Percentiles rank a stretch among this genome's conserved stretches.
These are phyloP conservation scores for Synanthedon tipuliformis DNA, from an alignment of 2,888 invertebrate genomes.

Conservation along the genomic window DNA sequence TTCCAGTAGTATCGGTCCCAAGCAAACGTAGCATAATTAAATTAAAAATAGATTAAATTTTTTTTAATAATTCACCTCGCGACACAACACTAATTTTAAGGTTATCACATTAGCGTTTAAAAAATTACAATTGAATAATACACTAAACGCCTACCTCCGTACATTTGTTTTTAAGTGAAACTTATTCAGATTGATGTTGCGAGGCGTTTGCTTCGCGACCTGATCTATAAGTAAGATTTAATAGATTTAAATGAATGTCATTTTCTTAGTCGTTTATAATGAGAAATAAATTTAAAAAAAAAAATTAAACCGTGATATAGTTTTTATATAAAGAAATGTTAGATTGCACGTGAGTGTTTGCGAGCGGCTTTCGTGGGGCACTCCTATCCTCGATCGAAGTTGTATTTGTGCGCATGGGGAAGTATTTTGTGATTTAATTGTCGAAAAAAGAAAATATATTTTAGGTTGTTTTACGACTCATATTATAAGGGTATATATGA, in stretches of 20 bases:
- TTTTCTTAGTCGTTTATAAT: conserved; percentile 50
- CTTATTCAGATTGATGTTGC: conserved; percentile 46
- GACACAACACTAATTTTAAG: too few species aligned
- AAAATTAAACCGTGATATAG: conserved; percentile 67
- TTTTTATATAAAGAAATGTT: conserved; percentile 41
- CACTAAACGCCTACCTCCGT: neutral
- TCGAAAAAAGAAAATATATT: conserved; percentile 33
- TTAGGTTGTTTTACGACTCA: conserved; percentile 30
- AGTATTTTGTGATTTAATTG: conserved; percentile 18
- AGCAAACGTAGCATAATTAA: too few species aligned
- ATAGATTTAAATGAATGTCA: conserved; percentile 56
- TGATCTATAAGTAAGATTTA: conserved; percentile 64
- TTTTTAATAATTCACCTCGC: too few species aligned
- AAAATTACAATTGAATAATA: too few species aligned
- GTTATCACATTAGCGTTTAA: too few species aligned
- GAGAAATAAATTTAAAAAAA: conserved; percentile 21
- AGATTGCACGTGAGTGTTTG: conserved; percentile 45
- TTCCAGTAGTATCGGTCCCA: too few species aligned
- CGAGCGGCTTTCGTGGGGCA: conserved; percentile 60
- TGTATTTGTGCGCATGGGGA: conserved; percentile 1
- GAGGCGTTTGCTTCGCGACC: conserved; percentile 43
- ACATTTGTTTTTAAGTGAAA: conserved; percentile 51
- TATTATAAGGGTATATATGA: neutral
- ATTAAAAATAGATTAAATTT: too few species aligned
- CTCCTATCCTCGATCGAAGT: conserved; percentile 45